Evolutionary conservation across 2,113 vertebrate genomes (phyloP).

Genomic region (Tringa solitaria): DNA sequence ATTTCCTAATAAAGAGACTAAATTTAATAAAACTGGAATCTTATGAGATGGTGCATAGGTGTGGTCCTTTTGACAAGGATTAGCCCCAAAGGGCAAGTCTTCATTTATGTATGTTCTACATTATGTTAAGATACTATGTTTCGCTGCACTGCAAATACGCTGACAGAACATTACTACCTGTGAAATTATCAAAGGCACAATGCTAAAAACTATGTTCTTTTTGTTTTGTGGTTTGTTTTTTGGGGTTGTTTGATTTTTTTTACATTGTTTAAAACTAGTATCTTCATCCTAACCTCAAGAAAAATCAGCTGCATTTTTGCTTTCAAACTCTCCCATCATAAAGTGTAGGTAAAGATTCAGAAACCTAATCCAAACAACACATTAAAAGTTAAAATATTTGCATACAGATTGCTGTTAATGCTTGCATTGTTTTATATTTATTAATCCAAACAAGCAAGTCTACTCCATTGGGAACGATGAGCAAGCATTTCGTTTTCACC

Average conservation of each 20-base stretch:
- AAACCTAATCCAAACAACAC: neutral
- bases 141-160: neutral
- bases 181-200: neutral
- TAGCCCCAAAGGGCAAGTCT: neutral
- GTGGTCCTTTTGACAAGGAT: neutral
- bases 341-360: neutral
- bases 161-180: neutral
- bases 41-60: neutral
- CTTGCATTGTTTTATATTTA: neutral
- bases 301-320: neutral
- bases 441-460: neutral
- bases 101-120: rapidly evolving
- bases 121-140: neutral
- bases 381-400: neutral
- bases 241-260: neutral
- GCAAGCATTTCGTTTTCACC: neutral
- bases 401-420: neutral
- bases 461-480: neutral
- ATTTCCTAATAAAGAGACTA: neutral
- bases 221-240: neutral
- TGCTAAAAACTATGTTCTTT: neutral
- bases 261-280: neutral
- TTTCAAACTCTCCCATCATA: neutral
- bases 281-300: neutral
- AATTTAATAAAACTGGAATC: neutral